These are phyloP conservation scores for Varecia variegata DNA, from an alignment of 2,797 vertebrate genomes.

Conservation along the genomic window DNA sequence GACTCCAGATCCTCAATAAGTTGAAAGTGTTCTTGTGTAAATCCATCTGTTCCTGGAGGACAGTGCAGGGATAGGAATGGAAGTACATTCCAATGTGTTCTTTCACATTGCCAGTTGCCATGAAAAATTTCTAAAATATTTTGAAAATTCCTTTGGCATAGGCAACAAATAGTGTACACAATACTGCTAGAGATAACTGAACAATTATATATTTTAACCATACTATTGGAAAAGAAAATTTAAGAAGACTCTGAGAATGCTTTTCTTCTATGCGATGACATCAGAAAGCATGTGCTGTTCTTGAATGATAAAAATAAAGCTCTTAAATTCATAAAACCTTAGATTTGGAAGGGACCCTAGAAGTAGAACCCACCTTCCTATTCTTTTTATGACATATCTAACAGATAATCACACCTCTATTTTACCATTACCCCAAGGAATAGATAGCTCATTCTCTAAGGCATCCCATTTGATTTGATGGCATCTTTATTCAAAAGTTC, in stretches of 20 bases:
- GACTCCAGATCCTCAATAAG: not conserved
- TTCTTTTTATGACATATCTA: not conserved
- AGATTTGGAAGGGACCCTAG: not conserved
- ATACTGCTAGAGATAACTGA: not conserved
- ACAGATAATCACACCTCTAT: not conserved
- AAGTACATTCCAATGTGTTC: not conserved
- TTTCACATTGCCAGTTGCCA: not conserved
- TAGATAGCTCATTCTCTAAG: not conserved
- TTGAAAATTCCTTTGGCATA: constrained; percentile 1
- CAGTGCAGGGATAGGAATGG: not conserved
- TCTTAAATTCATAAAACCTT: not conserved
- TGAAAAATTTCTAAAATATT: not conserved
- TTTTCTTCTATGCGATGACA: not conserved
- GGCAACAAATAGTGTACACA: not conserved
- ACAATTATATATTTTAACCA: not conserved
- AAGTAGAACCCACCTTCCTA: not conserved
- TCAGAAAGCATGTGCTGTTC: not conserved
- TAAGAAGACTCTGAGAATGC: not conserved
- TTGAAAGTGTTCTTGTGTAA: not conserved
- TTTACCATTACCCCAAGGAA: not conserved
- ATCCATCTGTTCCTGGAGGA: not conserved
- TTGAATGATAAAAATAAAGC: not conserved
- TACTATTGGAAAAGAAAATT: not conserved
- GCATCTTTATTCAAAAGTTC: constrained; percentile 7
- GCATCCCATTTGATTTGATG: not conserved